Base-by-base conservation (phyloP, 2,113 vertebrate species). In the Entelurus aequoreus region DNA sequence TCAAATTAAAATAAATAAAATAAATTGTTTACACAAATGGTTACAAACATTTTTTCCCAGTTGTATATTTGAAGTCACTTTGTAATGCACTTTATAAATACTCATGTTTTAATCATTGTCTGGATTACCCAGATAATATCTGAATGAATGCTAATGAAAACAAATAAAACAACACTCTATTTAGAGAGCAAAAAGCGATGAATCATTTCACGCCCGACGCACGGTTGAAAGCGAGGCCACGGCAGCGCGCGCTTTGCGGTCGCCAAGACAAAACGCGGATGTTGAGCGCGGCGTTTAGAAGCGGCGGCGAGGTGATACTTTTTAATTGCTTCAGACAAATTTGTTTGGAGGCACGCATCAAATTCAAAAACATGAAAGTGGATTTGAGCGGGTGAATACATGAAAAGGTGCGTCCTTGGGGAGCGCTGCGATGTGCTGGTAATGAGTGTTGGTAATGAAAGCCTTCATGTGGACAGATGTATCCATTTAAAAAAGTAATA, bases 391-490 rank as follows among this genome's bases (percentile, higher is more conserved):
- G 85, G 87, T 89, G 88, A 91, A 84, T 85, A 87, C 77, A 87
- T 89, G 89, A 91, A 57, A 89, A 91, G 88, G 84, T 69, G 63
- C 81, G 79, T 90, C 90, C 91, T 88, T 68, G 60, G 89, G 89
- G 90, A 91, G 78, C 73, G 64, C 76, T 83, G 84, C 65, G 77
- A 83, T 81, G 82, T 77, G 76, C 71, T 70, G 67, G 80, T 90
- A 91, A 92, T 91, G 91, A 92, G 87, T 87, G 84, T 83, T 88
- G 88, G 85, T 89, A 90, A 91, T 91, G 90, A 90, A 90, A 91
- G 86, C 90, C 86, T 90, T 85, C 84, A 86, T 87, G 84, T 86
- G 87, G 90, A 88, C 90, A 91, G 89, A 91, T 91, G 90, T 89
- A 91, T 84, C 88, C 88, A 87, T 92, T 92, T 91, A 88, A 90